Evolutionary conservation across 2,113 vertebrate species (phyloP), one percentile per base, ranked within the genome.

Genomic region (Thalassarche chlororhynchos): DNA sequence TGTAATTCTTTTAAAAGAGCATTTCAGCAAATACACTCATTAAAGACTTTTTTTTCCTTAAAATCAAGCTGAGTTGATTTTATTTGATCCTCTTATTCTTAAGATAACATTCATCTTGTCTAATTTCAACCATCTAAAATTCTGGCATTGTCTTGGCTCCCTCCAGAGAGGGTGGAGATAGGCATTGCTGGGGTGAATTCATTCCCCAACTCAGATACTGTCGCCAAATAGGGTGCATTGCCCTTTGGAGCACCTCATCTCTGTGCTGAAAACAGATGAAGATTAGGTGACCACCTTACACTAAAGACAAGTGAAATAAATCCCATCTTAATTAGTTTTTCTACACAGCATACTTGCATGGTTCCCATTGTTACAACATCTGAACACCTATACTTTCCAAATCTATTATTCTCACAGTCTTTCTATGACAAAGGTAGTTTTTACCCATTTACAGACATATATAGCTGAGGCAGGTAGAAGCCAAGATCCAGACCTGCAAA

Each of bases 141-240:
- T 82, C 69, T 79, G 8, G 34, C 46, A 51, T n/a, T 81, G 54
- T 78, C 95, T 42, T 89, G 51, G n/a, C 18, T 91, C 47, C 65
- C 87, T 94, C 28, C 69, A 52, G 65, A 60, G 84, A 82, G 8
- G 5, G 11, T 60, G 17, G 65, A 82, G 24, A 47, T 49, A 82
- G 40, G 18, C 78, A 72, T 34, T 76, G 38, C 69, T 18, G 47
- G 14, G 23, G 29, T 64, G 51, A 85, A 76, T 87, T 87, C n/a
- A 89, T 61, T 8, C 36, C 47, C 31, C 2, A 3, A 12, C 66
- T 87, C 69, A 44, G 55, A 82, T 13, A 79, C 42, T 82, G 32
- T 47, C 1, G 0, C 23, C 1, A 0, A 71, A 69, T 16, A 25
- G 19, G 38, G 49, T 3, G 1, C 5, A 1, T 6, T 57, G 47